Evolutionary conservation across 2,888 invertebrate genomes (phyloP), one percentile per base, ranked within the genome.

Genomic region (Apodemia hepburni): DNA sequence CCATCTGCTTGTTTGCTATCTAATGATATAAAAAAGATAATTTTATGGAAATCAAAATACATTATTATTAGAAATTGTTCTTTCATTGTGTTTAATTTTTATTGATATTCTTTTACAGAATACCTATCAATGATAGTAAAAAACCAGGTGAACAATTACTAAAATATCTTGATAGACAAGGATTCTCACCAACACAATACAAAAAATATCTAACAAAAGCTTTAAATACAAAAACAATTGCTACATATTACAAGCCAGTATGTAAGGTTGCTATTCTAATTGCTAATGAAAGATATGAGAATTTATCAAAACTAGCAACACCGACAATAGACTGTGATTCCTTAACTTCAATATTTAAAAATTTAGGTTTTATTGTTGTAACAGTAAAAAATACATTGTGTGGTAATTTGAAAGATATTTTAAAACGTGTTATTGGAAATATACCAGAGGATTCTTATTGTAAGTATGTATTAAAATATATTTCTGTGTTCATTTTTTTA

Each of bases 191-290:
- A 0, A 68, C 73, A 33, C 73, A 80, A 35, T 91, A 80, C 61
- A 75, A 70, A 62, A 67, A 79, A 38, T 73, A 81, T 45, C 17
- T 87, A 0, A 63, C 70, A 0, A 72, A 75, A 18, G 77, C 80
- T 5, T 61, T 71, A 1, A 73, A 73, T 11, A 70, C 72, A 4
- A 81, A 80, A 74, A 73, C 78, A 0, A 74, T 81, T n/a, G 66
- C 71, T 1, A 81, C 79, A n/a, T 86, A 78, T 61, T 87, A 85
- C 67, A 79, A 72, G 61, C 90, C 88, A 0, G 72, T 77, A 49
- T 69, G 83, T 1, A 92, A 92, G 77, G 75, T 92, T 18, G 92
- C 92, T 1, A 80, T 92, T 62, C 73, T 92, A 0, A 81, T 92
- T 61, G 90, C 85, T 0, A 92, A 92, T 67, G 82, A 89, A 38